phyloP scores from a whole-genome alignment of 2,888 invertebrate species.

The Zeuzera pyrina region DNA sequence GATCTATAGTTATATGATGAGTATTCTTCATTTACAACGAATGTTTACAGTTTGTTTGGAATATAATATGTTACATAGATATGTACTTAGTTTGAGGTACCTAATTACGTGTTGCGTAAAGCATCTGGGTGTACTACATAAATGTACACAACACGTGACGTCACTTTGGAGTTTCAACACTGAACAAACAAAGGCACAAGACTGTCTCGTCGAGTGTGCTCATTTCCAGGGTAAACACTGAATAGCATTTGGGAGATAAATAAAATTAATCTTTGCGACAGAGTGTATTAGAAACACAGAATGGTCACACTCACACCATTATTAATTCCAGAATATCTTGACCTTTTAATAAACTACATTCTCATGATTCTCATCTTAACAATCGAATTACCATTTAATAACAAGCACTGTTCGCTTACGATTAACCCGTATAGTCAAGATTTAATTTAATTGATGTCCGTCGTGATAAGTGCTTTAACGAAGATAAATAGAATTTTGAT shows the following conservation, averaged over 20 bases:
- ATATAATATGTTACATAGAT: not conserved
- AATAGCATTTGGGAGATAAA: conserved; percentile 32
- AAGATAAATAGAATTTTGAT: conserved; percentile 57
- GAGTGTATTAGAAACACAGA: too few species aligned
- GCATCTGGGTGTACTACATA: conserved; percentile 23
- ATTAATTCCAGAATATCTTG: too few species aligned
- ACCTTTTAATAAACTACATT: too few species aligned
- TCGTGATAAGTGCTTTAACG: conserved; percentile 34
- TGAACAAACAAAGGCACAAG: conserved; percentile 45
- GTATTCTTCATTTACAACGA: too few species aligned
- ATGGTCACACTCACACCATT: too few species aligned
- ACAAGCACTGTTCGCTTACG: too few species aligned
- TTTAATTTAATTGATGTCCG: conserved; percentile 48
- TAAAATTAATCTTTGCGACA: conserved; percentile 9
- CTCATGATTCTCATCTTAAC: too few species aligned
- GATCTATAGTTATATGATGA: too few species aligned
- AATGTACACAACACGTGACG: conserved; percentile 28
- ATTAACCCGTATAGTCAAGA: conserved; percentile 32
- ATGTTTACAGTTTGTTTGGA: not conserved
- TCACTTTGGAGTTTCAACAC: conserved; percentile 52
- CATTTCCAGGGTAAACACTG: conserved; percentile 49
- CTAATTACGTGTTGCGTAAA: conserved; percentile 21
- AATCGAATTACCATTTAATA: not conserved
- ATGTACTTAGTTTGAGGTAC: not conserved
- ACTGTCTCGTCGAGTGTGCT: conserved; percentile 35